Percentiles rank a stretch among this genome's conserved stretches.
Conservation (phyloP, 2,797 vertebrate species). For the Onychomys arenicola region DNA sequence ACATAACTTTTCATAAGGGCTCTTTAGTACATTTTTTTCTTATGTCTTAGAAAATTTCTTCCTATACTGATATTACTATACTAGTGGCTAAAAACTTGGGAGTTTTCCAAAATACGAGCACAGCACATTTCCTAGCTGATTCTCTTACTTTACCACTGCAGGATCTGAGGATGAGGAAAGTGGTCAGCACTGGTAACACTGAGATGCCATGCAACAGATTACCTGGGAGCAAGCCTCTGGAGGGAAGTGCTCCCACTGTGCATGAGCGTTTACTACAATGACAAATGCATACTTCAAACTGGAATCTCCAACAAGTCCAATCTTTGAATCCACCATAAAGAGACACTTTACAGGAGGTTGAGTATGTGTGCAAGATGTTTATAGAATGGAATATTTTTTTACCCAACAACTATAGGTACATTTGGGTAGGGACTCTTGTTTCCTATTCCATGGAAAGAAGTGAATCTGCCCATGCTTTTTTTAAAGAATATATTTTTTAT, state of each 20-base stretch:
- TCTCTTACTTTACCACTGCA: neutral
- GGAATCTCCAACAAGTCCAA: neutral
- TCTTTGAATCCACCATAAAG: neutral
- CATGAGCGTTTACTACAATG: neutral
- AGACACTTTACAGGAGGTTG: neutral
- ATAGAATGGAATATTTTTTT: neutral
- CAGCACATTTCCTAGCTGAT: neutral
- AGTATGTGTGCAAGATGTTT: neutral
- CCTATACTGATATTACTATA: neutral
- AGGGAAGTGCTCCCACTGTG: rapidly evolving
- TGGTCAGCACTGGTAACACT: neutral
- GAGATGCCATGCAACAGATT: neutral
- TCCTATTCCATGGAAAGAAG: neutral
- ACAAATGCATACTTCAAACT: neutral
- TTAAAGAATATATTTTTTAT: neutral
- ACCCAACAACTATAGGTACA: neutral
- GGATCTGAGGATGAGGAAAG: neutral
- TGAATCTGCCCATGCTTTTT: neutral
- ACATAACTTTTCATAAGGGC: neutral
- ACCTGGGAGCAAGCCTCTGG: no score
- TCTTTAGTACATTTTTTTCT: neutral
- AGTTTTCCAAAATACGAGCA: neutral
- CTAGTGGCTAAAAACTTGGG: slow-evolving; percentile 17
- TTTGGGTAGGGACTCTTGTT: neutral
- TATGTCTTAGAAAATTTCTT: neutral